Conservation (phyloP, 35 echinoderm and acorn worm species). For the Apostichopus japonicus region DNA sequence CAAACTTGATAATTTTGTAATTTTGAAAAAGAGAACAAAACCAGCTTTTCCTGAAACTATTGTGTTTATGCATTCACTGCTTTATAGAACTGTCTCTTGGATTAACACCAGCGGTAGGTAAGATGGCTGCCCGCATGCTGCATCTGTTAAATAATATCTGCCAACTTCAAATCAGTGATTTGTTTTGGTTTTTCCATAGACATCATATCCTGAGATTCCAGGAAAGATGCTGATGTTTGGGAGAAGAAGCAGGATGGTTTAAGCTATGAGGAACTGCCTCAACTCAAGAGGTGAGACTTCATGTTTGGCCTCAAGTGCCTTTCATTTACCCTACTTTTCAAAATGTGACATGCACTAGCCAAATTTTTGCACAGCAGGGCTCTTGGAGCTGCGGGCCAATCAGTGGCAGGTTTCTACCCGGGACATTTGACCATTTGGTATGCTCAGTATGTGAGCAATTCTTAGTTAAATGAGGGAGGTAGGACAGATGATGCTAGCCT, state of each 20-base stretch:
- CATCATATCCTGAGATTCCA: constrained; percentile 14
- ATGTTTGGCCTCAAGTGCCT: constrained; percentile 29
- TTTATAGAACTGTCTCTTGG: no score
- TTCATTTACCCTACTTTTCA: constrained; percentile 52
- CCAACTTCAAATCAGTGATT: neutral
- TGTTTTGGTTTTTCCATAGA: constrained; percentile 36
- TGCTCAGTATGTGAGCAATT: constrained; percentile 50
- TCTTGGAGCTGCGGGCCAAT: constrained; percentile 32
- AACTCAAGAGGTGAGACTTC: neutral
- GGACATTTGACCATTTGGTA: constrained; percentile 54
- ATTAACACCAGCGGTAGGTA: no score
- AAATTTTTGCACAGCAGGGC: constrained; percentile 47
- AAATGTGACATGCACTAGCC: constrained; percentile 37
- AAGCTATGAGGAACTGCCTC: neutral
- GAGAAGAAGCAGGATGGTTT: constrained; percentile 16
- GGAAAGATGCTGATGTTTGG: constrained; percentile 27
- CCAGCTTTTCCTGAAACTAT: no score
- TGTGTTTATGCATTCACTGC: no score
- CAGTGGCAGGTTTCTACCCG: constrained; percentile 42
- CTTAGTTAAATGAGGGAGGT: constrained; percentile 37
- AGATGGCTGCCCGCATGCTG: no score
- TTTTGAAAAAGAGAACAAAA: no score
- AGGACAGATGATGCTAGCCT: constrained; percentile 6
- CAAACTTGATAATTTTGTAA: no score
- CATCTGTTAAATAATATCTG: no score